Conservation (phyloP, 1,140 invertebrate species). For the Lithobius niger region DNA sequence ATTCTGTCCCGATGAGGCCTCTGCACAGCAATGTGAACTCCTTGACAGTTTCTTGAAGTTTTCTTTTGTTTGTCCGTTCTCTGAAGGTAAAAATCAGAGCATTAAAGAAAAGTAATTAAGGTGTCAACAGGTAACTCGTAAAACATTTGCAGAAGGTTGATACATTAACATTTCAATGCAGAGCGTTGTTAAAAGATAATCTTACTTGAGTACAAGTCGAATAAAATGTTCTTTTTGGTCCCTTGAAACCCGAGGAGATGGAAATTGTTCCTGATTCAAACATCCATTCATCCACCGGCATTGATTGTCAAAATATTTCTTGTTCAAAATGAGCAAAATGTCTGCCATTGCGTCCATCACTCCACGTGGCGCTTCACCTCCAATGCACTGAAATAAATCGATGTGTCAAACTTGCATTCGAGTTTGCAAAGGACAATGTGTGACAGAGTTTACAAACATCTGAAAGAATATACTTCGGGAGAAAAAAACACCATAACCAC, state of each 20-base stretch:
- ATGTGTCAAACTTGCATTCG: too few species aligned
- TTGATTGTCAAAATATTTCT: constrained; percentile 35
- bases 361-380: constrained; percentile 49
- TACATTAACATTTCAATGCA: not conserved
- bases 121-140: not conserved
- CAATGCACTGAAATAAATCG: constrained; percentile 37
- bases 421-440: too few species aligned
- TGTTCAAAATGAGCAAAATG: constrained; percentile 52
- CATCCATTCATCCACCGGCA: constrained; percentile 50
- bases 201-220: constrained; percentile 34
- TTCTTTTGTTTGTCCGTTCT: constrained; percentile 39
- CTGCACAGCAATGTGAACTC: constrained; percentile 43
- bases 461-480: not conserved
- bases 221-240: constrained; percentile 55
- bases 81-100: constrained; percentile 25
- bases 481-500: not conserved
- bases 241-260: constrained; percentile 43
- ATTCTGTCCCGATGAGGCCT: constrained; percentile 37
- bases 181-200: not conserved
- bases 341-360: constrained; percentile 62
- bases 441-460: not conserved
- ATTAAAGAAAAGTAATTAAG: too few species aligned
- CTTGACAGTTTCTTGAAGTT: constrained; percentile 38
- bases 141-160: not conserved
- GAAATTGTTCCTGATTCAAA: constrained; percentile 48